Evolutionary conservation across 1,140 invertebrate genomes (phyloP).

Genomic region (Zaprionus tsacasi): DNA sequence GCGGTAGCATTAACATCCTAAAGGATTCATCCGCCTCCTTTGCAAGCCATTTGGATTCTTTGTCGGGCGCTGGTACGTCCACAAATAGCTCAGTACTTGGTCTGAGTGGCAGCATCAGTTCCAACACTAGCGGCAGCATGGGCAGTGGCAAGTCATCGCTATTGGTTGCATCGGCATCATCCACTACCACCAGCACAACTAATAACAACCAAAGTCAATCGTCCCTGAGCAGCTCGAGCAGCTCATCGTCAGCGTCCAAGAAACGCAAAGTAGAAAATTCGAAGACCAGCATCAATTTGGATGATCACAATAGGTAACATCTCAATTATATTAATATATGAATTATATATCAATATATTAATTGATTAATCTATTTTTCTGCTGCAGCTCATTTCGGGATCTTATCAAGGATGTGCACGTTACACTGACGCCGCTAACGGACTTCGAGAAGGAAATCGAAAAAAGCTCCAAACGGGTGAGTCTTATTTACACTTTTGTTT

Average conservation of each 20-base stretch:
- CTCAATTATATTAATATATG: neutral
- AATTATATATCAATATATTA: neutral
- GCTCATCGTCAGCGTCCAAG: slow-evolving; percentile 49
- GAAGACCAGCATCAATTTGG: slow-evolving; percentile 53
- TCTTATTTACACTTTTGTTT: slow-evolving; percentile 35
- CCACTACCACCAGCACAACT: slow-evolving; percentile 10
- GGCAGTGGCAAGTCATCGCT: slow-evolving; percentile 35
- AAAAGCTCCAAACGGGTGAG: slow-evolving; percentile 82
- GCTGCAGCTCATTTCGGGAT: slow-evolving; percentile 68
- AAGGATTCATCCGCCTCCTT: slow-evolving; percentile 44
- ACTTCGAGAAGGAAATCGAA: slow-evolving; percentile 83
- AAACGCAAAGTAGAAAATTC: slow-evolving; percentile 72
- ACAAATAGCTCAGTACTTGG: slow-evolving; percentile 27
- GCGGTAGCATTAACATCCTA: neutral
- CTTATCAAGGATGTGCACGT: slow-evolving; percentile 82
- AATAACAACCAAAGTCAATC: slow-evolving; percentile 24
- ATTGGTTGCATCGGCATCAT: slow-evolving; percentile 29
- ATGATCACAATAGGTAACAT: slow-evolving; percentile 76
- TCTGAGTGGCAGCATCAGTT: slow-evolving; percentile 6
- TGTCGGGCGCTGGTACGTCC: slow-evolving; percentile 57
- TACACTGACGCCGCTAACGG: slow-evolving; percentile 74
- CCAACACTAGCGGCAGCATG: slow-evolving; percentile 23
- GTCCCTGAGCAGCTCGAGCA: slow-evolving; percentile 25
- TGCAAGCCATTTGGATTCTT: slow-evolving; percentile 33
- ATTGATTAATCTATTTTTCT: neutral